Evolutionary conservation across 1,140 invertebrate species (phyloP).

Genomic region (Zophobas morio): DNA sequence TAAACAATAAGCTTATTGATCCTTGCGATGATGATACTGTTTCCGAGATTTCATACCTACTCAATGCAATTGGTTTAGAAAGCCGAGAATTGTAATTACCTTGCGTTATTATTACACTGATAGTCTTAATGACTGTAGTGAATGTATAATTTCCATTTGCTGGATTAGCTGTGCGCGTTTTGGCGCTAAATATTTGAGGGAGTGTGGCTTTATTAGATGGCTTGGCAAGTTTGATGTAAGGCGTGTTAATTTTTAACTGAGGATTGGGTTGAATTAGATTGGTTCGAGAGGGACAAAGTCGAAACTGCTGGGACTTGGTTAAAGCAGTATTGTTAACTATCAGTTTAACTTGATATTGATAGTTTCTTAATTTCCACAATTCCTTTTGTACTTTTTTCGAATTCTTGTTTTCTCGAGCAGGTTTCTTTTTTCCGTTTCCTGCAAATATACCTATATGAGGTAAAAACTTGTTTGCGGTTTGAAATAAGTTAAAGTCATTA

Average conservation of each 20-base stretch:
- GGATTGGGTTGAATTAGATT: constrained; percentile 15
- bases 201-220: constrained; percentile 7
- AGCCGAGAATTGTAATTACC: not conserved
- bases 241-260: constrained; percentile 32
- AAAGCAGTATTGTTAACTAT: no score
- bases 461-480: no score
- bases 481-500: no score
- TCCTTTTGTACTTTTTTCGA: no score
- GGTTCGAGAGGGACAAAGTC: not conserved
- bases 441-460: no score
- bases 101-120: constrained; percentile 5
- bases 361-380: no score
- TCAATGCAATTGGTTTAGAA: constrained; percentile 5
- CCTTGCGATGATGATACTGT: not conserved
- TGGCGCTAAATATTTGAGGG: constrained; percentile 22
- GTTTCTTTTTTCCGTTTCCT: no score
- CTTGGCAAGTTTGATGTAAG: constrained; percentile 30
- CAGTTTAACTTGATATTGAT: no score
- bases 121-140: constrained; percentile 14
- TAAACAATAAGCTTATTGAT: constrained; percentile 18
- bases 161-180: constrained; percentile 14
- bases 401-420: no score
- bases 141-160: constrained; percentile 38
- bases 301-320: not conserved
- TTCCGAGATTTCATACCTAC: not conserved